Evolutionary conservation across 1,140 invertebrate species (phyloP).

Genomic region (Pseudachorutes palmiensis): DNA sequence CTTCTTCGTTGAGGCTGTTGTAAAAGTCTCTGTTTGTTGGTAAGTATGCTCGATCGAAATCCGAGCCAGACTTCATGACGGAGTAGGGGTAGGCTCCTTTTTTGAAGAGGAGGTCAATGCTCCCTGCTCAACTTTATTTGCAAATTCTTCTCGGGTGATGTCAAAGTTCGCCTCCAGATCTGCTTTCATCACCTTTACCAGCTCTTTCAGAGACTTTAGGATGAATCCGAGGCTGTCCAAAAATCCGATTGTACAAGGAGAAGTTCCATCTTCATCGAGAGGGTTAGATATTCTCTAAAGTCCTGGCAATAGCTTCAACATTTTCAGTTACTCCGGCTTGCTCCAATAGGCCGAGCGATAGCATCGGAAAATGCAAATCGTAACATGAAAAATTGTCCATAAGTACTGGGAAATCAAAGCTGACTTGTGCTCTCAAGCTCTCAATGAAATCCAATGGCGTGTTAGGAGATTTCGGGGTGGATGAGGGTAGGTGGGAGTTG

Average conservation of each 20-base stretch:
- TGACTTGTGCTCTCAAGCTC: neutral
- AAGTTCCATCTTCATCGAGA: neutral
- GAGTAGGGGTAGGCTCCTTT: conserved; percentile 11
- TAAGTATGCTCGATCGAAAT: neutral
- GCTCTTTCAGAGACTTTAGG: neutral
- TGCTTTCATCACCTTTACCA: neutral
- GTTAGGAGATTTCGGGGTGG: too few species aligned
- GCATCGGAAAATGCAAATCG: conserved; percentile 12
- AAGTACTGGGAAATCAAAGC: neutral
- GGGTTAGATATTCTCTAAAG: conserved; percentile 17
- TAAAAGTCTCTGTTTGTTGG: neutral
- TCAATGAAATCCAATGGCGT: conserved; percentile 4
- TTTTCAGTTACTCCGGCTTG: neutral
- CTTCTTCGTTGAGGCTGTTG: neutral
- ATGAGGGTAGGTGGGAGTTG: conserved; percentile 1
- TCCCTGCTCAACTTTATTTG: neutral
- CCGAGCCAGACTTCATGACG: neutral
- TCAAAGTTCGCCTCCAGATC: neutral
- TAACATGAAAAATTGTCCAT: conserved; percentile 7
- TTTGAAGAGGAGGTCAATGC: neutral
- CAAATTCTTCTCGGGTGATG: conserved; percentile 1
- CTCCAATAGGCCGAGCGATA: neutral
- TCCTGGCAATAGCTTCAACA: conserved; percentile 1
- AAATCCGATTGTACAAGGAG: neutral
- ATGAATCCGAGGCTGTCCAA: conserved; percentile 11